phyloP scores from a whole-genome alignment of 2,797 vertebrate species.

The Cyprinella venusta region DNA sequence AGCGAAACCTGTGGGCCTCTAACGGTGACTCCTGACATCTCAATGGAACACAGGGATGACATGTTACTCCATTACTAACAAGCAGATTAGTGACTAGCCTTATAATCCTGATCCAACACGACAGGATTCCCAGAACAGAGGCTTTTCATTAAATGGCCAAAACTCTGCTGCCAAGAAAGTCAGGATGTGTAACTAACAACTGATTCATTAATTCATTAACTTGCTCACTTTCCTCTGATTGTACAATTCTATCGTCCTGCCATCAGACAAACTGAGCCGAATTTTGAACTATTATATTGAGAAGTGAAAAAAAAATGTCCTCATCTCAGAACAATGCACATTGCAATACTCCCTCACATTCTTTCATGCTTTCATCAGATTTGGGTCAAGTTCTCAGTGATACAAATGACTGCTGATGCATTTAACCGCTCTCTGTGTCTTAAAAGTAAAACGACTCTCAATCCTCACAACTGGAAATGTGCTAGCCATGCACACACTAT shows the following conservation, averaged over 20 bases:
- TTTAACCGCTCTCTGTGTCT: constrained; percentile 18
- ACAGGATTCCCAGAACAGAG: constrained; percentile 70
- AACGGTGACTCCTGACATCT: constrained; percentile 57
- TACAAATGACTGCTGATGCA: constrained; percentile 41
- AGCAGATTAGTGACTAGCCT: constrained; percentile 61
- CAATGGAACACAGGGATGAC: constrained; percentile 46
- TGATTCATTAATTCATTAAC: neutral
- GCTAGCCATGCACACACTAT: constrained; percentile 11
- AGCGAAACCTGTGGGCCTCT: constrained; percentile 5
- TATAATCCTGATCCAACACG: constrained; percentile 75
- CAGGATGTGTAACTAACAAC: constrained; percentile 15
- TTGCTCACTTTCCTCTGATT: neutral
- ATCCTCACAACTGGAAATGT: constrained; percentile 6
- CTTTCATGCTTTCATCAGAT: constrained; percentile 42
- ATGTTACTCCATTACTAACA: constrained; percentile 60
- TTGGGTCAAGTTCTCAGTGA: constrained; percentile 44
- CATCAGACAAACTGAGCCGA: neutral
- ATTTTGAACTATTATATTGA: constrained; percentile 13
- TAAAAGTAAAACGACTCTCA: neutral
- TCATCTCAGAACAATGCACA: constrained; percentile 38
- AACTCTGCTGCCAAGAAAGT: constrained; percentile 20
- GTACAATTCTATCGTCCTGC: constrained; percentile 6
- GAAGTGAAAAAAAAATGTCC: constrained; percentile 10
- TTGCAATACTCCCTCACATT: constrained; percentile 37
- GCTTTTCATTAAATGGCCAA: constrained; percentile 41